Conservation (phyloP, 2,888 invertebrate species). For the Eupithecia centaureata region DNA sequence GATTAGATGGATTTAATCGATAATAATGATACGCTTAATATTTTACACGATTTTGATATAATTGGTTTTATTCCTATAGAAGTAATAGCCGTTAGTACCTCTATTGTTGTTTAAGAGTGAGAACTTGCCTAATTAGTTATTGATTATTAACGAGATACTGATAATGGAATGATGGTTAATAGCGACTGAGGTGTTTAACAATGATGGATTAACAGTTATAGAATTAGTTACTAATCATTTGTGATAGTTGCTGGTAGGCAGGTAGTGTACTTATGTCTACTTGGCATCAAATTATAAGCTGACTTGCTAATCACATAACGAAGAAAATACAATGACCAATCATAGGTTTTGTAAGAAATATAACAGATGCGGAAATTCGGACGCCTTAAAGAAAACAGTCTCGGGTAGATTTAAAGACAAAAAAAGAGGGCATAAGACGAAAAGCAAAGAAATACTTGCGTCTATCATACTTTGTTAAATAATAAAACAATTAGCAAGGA, state of each 20-base stretch:
- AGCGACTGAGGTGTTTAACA: slow-evolving; percentile 14
- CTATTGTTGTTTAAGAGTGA: slow-evolving; percentile 23
- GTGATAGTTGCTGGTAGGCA: background rate
- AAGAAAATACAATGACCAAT: background rate
- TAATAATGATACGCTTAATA: slow-evolving; percentile 47
- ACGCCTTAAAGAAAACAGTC: background rate
- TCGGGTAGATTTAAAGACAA: background rate
- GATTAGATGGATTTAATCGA: slow-evolving; percentile 46
- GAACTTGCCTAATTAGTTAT: slow-evolving; percentile 28
- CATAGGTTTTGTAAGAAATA: background rate
- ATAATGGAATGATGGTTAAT: slow-evolving; percentile 13
- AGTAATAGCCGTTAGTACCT: slow-evolving; percentile 31
- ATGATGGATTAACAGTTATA: slow-evolving; percentile 19
- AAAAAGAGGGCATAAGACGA: background rate
- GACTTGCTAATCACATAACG: background rate
- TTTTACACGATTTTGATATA: slow-evolving; percentile 48
- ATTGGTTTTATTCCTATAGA: slow-evolving; percentile 37
- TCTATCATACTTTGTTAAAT: background rate
- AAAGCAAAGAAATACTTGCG: background rate
- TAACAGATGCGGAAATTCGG: background rate
- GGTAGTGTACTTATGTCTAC: slow-evolving; percentile 4
- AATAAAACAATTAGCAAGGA: background rate
- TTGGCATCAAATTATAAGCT: slow-evolving; percentile 5
- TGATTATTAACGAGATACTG: slow-evolving; percentile 19
- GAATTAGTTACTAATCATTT: slow-evolving; percentile 26